Conservation (phyloP, 2,113 vertebrate genomes). For the Ibidorhyncha struthersii region DNA sequence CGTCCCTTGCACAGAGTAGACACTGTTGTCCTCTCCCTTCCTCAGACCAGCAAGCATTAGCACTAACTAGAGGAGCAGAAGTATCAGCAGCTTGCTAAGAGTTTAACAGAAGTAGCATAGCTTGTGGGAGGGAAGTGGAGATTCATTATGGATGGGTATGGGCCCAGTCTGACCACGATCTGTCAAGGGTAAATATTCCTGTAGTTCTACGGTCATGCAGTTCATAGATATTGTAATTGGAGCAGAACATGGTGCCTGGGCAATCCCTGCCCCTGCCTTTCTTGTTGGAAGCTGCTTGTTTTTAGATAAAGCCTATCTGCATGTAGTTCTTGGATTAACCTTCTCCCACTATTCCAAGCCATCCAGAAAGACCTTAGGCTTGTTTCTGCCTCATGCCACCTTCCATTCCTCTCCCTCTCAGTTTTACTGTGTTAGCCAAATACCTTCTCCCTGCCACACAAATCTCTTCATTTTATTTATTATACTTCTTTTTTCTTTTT, state of each 20-base stretch:
- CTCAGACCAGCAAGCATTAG: not conserved
- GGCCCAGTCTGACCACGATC: not conserved
- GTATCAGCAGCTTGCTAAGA: not conserved
- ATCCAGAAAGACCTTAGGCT: not conserved
- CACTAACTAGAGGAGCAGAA: not conserved
- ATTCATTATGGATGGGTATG: not conserved
- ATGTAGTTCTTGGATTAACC: not conserved
- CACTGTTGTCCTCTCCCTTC: not conserved
- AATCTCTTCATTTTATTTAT: not conserved
- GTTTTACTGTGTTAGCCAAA: not conserved
- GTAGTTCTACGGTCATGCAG: not conserved
- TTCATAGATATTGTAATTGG: not conserved
- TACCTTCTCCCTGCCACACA: not conserved
- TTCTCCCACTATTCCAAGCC: not conserved
- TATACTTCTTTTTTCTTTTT: not conserved
- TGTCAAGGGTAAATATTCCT: not conserved
- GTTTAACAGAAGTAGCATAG: not conserved
- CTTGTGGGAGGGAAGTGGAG: not conserved
- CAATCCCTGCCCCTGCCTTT: not conserved
- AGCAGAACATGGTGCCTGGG: not conserved
- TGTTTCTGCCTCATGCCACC: not conserved
- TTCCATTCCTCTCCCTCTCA: not conserved
- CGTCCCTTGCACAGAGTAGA: accelerated
- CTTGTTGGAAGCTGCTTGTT: not conserved
- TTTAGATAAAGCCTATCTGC: not conserved